Evolutionary conservation across 2,113 vertebrate species (phyloP).

Genomic region (Isichthys henryi): DNA sequence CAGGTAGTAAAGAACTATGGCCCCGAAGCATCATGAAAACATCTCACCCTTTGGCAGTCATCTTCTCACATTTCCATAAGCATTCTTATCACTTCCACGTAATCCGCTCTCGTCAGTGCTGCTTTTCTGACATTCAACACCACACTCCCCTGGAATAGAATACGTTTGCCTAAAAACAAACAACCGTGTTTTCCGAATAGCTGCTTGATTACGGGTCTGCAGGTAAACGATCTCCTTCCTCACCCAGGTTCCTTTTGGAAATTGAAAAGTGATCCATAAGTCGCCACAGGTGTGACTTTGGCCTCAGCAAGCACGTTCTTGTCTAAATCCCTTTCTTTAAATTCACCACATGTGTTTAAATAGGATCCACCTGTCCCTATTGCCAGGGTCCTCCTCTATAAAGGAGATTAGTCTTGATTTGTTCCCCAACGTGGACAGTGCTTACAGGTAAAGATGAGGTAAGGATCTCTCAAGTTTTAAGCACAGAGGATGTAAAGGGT

Average conservation of each 20-base stretch:
- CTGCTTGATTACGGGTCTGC: slow-evolving; percentile 10
- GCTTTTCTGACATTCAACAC: background rate
- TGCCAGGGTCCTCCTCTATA: background rate
- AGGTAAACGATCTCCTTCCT: background rate
- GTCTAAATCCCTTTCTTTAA: background rate
- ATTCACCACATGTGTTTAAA: background rate
- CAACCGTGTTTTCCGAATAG: background rate
- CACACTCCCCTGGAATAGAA: background rate
- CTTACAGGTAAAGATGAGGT: background rate
- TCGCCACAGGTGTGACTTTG: background rate
- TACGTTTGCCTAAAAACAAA: background rate
- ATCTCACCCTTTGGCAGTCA: background rate
- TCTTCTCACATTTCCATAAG: background rate
- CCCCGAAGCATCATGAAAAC: background rate
- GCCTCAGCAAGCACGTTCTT: background rate
- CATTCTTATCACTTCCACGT: background rate
- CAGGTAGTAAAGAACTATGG: background rate
- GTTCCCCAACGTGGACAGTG: background rate
- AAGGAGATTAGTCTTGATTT: background rate
- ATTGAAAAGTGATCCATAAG: background rate
- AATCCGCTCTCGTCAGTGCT: background rate
- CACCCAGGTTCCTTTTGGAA: background rate
- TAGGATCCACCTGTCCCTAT: background rate
- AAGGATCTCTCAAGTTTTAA: background rate
- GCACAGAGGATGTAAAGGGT: background rate